phyloP scores from a whole-genome alignment of 2,113 vertebrate genomes.

The Semnornis frantzii region DNA sequence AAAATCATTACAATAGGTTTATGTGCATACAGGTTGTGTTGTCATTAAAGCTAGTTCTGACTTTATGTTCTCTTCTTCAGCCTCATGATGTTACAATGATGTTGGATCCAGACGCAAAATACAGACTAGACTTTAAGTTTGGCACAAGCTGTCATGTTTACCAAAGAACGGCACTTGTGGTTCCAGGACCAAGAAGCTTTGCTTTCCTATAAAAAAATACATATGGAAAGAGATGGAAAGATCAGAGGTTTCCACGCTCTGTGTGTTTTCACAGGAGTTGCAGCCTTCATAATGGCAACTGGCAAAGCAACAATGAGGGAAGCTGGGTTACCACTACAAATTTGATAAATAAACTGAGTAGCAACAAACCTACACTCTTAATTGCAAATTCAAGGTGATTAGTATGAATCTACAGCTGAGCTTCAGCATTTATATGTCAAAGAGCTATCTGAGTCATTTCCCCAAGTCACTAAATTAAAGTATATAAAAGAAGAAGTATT shows the following conservation, averaged over 20 bases:
- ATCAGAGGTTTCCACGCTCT: neutral
- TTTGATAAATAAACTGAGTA: neutral
- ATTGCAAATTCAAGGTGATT: neutral
- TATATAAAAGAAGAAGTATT: neutral
- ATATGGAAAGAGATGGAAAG: neutral
- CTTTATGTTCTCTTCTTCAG: neutral
- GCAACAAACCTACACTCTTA: neutral
- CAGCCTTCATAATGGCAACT: neutral
- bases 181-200: neutral
- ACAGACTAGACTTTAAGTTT: conserved; percentile 1
- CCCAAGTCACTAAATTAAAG: neutral
- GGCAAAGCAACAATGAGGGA: neutral
- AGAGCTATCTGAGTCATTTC: neutral
- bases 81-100: neutral
- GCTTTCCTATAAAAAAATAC: neutral
- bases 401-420: neutral
- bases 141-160: neutral
- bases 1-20: conserved; percentile 17
- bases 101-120: conserved; percentile 11
- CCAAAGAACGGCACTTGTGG: neutral
- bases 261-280: neutral
- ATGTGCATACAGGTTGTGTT: neutral
- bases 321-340: neutral
- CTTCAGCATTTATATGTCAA: neutral
- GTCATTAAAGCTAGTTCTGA: neutral